phyloP scores from a whole-genome alignment of 2,113 vertebrate genomes.

The Chaetodon auriga region DNA sequence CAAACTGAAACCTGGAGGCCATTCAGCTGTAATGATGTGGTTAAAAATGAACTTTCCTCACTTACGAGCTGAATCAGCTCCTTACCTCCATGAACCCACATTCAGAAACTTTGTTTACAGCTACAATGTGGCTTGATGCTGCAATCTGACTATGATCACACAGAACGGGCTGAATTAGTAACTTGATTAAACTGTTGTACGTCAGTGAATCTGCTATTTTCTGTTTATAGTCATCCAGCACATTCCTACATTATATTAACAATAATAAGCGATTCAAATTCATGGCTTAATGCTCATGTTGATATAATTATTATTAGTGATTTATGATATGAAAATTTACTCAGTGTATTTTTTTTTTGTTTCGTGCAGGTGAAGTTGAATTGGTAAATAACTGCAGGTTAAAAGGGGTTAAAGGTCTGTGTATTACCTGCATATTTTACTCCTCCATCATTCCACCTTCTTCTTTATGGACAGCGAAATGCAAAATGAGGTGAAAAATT shows the following conservation, averaged over 20 bases:
- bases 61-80: slow-evolving; percentile 61
- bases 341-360: not conserved
- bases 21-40: slow-evolving; percentile 71
- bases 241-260: slow-evolving; percentile 3
- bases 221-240: not conserved
- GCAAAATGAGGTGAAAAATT: slow-evolving; percentile 89
- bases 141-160: slow-evolving; percentile 12
- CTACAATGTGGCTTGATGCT: slow-evolving; percentile 20
- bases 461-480: slow-evolving; percentile 59
- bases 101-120: slow-evolving; percentile 46
- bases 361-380: slow-evolving; percentile 18
- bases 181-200: slow-evolving; percentile 31
- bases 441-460: slow-evolving; percentile 39
- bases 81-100: slow-evolving; percentile 50
- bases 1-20: slow-evolving; percentile 62
- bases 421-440: slow-evolving; percentile 50
- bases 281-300: not conserved
- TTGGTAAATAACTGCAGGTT: not conserved
- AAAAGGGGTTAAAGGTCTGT: slow-evolving; percentile 49
- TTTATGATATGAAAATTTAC: not conserved
- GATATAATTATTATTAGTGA: not conserved
- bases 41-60: slow-evolving; percentile 59
- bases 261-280: not conserved
- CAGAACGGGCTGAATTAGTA: slow-evolving; percentile 33
- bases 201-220: not conserved